A percentile compares a stretch with the other conserved stretches of the same genome.
Conservation (phyloP, 2,113 vertebrate genomes). For the Laterallus jamaicensis region DNA sequence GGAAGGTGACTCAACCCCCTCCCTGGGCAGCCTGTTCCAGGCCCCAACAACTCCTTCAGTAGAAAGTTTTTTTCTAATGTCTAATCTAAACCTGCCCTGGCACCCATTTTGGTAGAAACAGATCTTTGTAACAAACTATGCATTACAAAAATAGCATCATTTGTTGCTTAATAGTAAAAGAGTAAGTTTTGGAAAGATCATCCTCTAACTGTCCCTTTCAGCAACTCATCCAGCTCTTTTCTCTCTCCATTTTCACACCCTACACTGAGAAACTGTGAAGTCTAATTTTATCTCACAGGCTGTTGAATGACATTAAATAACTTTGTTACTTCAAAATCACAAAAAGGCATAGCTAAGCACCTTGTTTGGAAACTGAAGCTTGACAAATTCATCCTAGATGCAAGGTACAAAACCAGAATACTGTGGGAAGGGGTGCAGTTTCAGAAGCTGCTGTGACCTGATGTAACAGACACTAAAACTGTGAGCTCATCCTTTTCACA, state of each 20-base stretch:
- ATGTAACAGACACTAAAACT: accelerated
- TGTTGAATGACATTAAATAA: background rate
- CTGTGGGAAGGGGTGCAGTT: background rate
- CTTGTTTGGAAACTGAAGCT: background rate
- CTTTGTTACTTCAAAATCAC: background rate
- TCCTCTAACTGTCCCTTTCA: background rate
- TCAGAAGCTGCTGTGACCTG: background rate
- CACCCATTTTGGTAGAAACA: background rate
- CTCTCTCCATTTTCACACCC: background rate
- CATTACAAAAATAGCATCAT: background rate
- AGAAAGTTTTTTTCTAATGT: too few species aligned
- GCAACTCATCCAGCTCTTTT: background rate
- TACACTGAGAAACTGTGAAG: background rate
- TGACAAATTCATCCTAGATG: background rate
- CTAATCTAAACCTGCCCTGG: too few species aligned
- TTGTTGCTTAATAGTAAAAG: background rate
- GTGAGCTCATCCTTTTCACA: background rate
- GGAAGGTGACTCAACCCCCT: too few species aligned
- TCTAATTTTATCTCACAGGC: slow-evolving; percentile 16
- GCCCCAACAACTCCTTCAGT: too few species aligned
- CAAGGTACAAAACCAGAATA: background rate
- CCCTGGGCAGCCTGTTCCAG: too few species aligned
- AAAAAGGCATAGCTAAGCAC: background rate
- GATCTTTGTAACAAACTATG: background rate
- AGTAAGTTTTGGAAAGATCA: background rate